A percentile compares a stretch with the other conserved stretches of the same genome.
Evolutionary conservation across 1,140 invertebrate species (phyloP).

Genomic region (Harpegnathos saltator): DNA sequence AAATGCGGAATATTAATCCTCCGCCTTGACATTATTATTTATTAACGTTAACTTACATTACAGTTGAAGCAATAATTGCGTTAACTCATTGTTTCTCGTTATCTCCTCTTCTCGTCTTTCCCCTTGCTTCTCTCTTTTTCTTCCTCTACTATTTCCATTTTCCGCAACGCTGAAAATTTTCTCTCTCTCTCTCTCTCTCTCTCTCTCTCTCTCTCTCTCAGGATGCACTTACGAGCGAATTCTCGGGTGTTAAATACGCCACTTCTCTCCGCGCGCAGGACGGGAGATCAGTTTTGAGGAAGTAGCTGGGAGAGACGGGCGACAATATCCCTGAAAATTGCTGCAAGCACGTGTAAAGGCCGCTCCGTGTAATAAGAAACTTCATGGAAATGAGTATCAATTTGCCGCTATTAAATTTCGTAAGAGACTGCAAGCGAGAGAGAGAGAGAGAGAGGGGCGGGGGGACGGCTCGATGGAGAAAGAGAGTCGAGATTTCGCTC

Average conservation of each 20-base stretch:
- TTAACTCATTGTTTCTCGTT: conserved; percentile 1
- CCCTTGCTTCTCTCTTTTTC: neutral
- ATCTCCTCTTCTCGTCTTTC: neutral
- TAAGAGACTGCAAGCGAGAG: neutral
- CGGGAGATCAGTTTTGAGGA: conserved; percentile 47
- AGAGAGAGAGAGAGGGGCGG: too few relatives aligned
- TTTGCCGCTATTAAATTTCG: conserved; percentile 57
- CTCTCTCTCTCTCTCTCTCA: conserved; percentile 1
- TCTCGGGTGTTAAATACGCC: conserved; percentile 37
- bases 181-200: too few relatives aligned
- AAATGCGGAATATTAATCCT: conserved; percentile 1
- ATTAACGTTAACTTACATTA: neutral
- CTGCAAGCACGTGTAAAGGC: conserved; percentile 39
- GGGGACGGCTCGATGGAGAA: too few relatives aligned
- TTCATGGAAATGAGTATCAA: conserved; percentile 52
- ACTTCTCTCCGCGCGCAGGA: conserved; percentile 35
- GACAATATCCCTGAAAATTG: conserved; percentile 59
- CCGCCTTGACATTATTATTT: neutral
- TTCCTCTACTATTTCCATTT: neutral
- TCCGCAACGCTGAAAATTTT: conserved; percentile 24
- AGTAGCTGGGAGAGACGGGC: conserved; percentile 46
- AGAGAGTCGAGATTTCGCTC: conserved; percentile 37
- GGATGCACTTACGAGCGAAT: conserved; percentile 36
- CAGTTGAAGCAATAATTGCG: neutral
- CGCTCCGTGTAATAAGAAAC: conserved; percentile 50